Base-by-base conservation (phyloP, 2,888 invertebrate species). In the Pomacea canaliculata region DNA sequence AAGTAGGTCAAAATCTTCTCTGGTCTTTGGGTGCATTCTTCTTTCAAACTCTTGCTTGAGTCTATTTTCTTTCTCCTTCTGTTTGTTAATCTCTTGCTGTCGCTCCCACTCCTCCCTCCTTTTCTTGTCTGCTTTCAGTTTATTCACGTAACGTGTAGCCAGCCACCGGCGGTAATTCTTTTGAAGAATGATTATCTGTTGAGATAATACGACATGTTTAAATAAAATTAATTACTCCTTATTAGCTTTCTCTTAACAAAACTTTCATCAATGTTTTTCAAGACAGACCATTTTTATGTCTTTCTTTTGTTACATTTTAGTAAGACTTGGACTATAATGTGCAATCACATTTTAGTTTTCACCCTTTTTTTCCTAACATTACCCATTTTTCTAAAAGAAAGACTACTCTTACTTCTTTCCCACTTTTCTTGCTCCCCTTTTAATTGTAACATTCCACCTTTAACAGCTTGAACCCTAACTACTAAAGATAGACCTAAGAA, bases 111-210 rank as follows among this genome's bases (percentile, higher is more conserved):
- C 88, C 68, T 88, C 71, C 65, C 90, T 84, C n/a, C 80, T 79
- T 56, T 83, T 80, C 80, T 86, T 89, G 80, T 90, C 89, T 49
- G 84, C 83, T 78, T 87, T 87, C 63, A 91, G 80, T 72, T 84
- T 87, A 49, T 85, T 81, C 49, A 91, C 90, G 76, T 89, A 87
- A 56, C 86, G 78, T 78, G 86, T 88, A n/a, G 91, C 91, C 73
- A 91, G 84, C 91, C 91, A 91, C 48, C 91, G 85, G 67, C 91
- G 81, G 81, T 87, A 89, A 81, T 91, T 90, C 79, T 89, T 91
- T 80, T 91, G 91, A 56, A 91, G 83, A 27, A 89, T 85, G 23
- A 91, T 82, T 27, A 91, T 86, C 90, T 91, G 84, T 18, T 37
- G 37, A 81, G 78, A 78, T 49, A 65, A 63, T 48, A 67, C 68